Conservation (phyloP, 2,113 vertebrate genomes). For the Chinchilla lanigera region DNA sequence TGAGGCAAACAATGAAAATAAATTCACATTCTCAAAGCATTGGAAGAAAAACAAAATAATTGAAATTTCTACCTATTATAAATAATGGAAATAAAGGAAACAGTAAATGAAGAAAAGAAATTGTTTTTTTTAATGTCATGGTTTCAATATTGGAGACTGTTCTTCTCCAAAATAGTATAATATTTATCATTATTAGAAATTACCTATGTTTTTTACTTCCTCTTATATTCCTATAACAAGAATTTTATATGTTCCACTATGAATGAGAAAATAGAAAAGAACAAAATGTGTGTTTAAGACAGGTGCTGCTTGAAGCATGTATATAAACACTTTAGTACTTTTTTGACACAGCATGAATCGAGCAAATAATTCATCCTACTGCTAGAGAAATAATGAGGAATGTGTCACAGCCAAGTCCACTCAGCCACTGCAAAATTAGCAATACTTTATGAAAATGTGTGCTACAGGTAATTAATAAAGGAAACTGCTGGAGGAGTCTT, state of each 20-base stretch:
- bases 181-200: background rate
- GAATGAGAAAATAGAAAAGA: conserved; percentile 65
- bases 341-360: conserved; percentile 84
- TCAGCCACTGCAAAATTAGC: conserved; percentile 89
- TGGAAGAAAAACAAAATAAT: conserved; percentile 50
- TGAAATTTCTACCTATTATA: conserved; percentile 10
- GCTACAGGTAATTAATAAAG: conserved; percentile 86
- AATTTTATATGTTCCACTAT: conserved; percentile 61
- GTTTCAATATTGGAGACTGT: background rate
- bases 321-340: conserved; percentile 85
- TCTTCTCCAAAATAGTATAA: background rate
- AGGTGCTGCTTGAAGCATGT: conserved; percentile 81
- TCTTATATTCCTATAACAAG: conserved; percentile 55
- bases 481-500: conserved; percentile 84
- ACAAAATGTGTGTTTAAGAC: conserved; percentile 79
- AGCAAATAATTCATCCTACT: conserved; percentile 84
- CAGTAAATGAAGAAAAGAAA: background rate
- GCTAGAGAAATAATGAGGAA: conserved; percentile 77
- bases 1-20: background rate
- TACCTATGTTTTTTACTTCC: background rate
- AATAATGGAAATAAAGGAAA: background rate
- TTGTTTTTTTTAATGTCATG: conserved; percentile 30
- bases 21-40: background rate
- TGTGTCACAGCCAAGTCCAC: conserved; percentile 81
- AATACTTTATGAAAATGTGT: conserved; percentile 89